Conservation (phyloP, 2,888 invertebrate species). For the Hetaerina titia region DNA sequence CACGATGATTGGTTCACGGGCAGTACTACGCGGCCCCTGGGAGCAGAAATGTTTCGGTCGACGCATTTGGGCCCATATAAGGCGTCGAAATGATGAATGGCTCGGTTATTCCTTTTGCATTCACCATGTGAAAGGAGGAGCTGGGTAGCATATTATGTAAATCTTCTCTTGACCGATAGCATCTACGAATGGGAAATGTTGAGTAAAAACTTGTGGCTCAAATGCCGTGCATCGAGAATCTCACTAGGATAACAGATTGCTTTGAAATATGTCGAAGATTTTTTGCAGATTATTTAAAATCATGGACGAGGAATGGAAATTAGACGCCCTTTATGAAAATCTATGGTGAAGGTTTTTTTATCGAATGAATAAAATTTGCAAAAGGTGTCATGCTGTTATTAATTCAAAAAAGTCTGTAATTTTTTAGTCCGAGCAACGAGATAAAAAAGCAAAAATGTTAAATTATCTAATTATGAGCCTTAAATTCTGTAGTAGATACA, state of each 20-base stretch:
- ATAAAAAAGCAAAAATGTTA: background rate
- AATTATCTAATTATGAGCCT: background rate
- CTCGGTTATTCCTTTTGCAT: background rate
- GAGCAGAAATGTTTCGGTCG: conserved; percentile 70
- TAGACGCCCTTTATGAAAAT: background rate
- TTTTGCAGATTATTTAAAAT: background rate
- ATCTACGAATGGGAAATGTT: conserved; percentile 61
- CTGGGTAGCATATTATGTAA: conserved; percentile 69
- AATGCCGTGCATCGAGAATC: background rate
- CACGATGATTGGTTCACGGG: background rate
- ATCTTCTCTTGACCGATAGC: conserved; percentile 68
- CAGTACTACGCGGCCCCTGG: conserved; percentile 64
- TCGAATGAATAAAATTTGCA: background rate
- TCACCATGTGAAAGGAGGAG: background rate
- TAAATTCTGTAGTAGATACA: background rate
- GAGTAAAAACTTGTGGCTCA: background rate
- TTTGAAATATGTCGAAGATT: background rate
- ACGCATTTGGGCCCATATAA: conserved; percentile 39
- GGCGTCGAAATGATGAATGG: conserved; percentile 17
- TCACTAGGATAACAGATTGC: background rate
- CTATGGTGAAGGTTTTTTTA: background rate
- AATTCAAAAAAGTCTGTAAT: background rate
- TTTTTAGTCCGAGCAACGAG: background rate
- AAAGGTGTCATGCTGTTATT: background rate
- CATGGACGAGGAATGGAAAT: background rate